Evolutionary conservation across 2,888 invertebrate genomes (phyloP), one percentile per base, ranked within the genome.

Genomic region (Caenorhabditis afra): DNA sequence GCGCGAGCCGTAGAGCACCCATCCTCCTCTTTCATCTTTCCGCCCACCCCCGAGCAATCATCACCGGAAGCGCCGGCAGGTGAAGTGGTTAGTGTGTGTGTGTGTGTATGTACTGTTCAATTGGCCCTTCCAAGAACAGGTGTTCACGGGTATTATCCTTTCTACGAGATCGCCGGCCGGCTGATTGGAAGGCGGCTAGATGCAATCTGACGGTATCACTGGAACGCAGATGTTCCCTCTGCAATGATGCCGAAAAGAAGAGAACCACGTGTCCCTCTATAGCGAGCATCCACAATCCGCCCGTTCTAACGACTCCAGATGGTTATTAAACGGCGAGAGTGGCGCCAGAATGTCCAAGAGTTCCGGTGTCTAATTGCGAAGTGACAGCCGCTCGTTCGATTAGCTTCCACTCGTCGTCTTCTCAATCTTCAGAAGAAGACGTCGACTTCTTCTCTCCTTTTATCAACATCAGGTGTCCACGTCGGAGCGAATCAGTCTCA

Each of bases 401-500:
- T 22, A 20, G 49, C 59, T 61, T 61, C 45, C n/a, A n/a, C n/a
- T n/a, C n/a, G n/a, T 61, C 29, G 3, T 29, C 29, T 7, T 29
- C 29, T 29, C 7, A 3, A 7, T 29, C 29, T 29, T 29, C 29
- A 29, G 29, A 29, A 29, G 29, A 29, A 29, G 29, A 29, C 29
- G 29, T 35, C 47, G 14, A 3, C 22, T 7, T 62, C 47, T 22
- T 41, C 23, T 62, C 35, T 50, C 1, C n/a, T 50, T n/a, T 50
- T 18, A 45, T 50, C 37, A 29, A 29, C 29, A 22, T 44, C 58
- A 44, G 52, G 65, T 65, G 52, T 64, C 64, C 53, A 41, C 58
- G 67, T 68, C 67, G 67, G 50, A 58, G 52, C 67, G 59, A 58
- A 68, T 68, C 67, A 68, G 41, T 35, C 39, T 68, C 67, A 59